Evolutionary conservation across 2,888 invertebrate species (phyloP), one percentile per base, ranked within the genome.

Genomic region (Ophraella communa): DNA sequence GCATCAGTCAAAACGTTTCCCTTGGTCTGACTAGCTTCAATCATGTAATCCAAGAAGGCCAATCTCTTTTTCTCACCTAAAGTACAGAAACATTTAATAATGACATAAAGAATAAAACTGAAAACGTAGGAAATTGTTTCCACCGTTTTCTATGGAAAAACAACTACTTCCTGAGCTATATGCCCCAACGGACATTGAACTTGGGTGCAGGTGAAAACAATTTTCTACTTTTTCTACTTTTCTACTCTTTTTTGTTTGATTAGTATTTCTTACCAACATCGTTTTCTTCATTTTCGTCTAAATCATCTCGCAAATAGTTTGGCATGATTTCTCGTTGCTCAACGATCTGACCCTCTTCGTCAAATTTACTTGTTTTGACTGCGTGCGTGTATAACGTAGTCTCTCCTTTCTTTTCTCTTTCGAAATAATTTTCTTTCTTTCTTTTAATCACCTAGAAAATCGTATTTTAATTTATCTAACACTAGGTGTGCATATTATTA

Each of bases 11-110:
- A 35, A 11, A 39, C 33, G 35, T 47, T 68, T 59, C 65, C 66
- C 51, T 62, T 56, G 11, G 51, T 56, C 42, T 68, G 66, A 53
- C 64, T 65, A 8, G 92, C 88, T 80, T 93, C 92, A 54, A 96
- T 84, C 74, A 96, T 85, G 70, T 94, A 84, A 82, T 96, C 96
- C 71, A 96, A 86, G 83, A 96, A 95, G 53, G 96, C 95, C 56
- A 93, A 84, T 73, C 94, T 88, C 76, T 90, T 91, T 83, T 93
- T 93, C 77, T 91, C 91, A 8, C 85, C 83, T 70, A 47, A 44
- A 44, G 18, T 20, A 21, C 3, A 45, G 2, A 21, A n/a, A n/a
- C n/a, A n/a, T n/a, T n/a, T n/a, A n/a, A n/a, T n/a, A n/a, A n/a
- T n/a, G n/a, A n/a, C n/a, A n/a, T n/a, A 24, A 24, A 24, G 7